A percentile compares a stretch with the other conserved stretches of the same genome.
Evolutionary conservation across 2,888 invertebrate genomes (phyloP).

Genomic region (Dusona sp.): DNA sequence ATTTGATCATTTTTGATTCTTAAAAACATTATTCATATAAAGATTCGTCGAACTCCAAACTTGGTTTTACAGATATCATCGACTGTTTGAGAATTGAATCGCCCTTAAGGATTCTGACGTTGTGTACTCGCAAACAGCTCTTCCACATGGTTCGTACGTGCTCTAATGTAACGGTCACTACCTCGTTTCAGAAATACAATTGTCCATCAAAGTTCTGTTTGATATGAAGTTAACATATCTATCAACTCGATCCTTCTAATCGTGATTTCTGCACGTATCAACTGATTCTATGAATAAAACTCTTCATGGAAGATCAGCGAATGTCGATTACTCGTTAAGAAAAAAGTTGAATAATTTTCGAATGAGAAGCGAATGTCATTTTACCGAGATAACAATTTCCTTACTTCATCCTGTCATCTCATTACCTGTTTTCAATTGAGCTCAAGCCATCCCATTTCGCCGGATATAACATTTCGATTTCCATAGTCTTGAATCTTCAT

Average conservation of each 20-base stretch:
- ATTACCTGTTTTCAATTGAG: constrained; percentile 6
- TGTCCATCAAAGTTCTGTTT: constrained; percentile 40
- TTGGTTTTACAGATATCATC: background rate
- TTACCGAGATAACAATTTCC: constrained; percentile 26
- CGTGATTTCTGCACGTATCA: background rate
- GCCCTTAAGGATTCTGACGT: constrained; percentile 9
- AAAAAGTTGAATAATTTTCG: background rate
- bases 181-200: constrained; percentile 29
- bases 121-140: constrained; percentile 53
- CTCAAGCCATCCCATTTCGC: constrained; percentile 9
- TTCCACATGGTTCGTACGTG: constrained; percentile 54
- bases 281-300: background rate
- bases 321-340: background rate
- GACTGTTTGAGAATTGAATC: constrained; percentile 37
- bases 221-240: constrained; percentile 45
- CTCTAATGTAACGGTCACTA: constrained; percentile 34
- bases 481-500: constrained; percentile 43
- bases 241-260: constrained; percentile 11
- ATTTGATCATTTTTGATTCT: background rate
- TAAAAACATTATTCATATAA: background rate
- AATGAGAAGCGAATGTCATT: background rate
- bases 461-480: constrained; percentile 51
- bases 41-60: background rate
- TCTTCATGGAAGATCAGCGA: background rate
- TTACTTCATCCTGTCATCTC: constrained; percentile 26